Percentiles rank a stretch among this genome's conserved stretches.
phyloP scores from a whole-genome alignment of 1,140 invertebrate species.

The Drosophila elegans region DNA sequence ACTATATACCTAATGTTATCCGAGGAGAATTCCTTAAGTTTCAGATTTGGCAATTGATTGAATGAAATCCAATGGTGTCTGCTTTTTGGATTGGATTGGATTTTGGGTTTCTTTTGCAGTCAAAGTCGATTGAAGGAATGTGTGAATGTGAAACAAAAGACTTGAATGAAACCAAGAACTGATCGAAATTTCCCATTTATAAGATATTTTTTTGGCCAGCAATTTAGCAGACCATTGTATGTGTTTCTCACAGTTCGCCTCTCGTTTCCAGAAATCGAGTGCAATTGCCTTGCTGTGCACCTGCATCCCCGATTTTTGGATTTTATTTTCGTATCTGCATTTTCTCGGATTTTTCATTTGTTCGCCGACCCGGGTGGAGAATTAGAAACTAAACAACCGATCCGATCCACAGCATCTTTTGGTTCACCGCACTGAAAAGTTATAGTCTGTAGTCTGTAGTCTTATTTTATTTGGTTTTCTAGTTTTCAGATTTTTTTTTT shows the following conservation, averaged over 20 bases:
- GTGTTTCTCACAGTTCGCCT: conserved; percentile 38
- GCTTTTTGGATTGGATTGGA: not conserved
- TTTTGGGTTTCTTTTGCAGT: conserved; percentile 37
- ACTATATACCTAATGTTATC: conserved; percentile 15
- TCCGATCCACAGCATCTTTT: conserved; percentile 40
- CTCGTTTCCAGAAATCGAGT: conserved; percentile 69
- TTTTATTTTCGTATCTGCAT: conserved; percentile 74
- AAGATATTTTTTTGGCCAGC: not conserved
- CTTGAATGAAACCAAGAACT: conserved; percentile 38
- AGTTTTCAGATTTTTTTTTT: conserved; percentile 15
- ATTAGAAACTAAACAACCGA: conserved; percentile 6
- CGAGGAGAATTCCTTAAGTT: conserved; percentile 35
- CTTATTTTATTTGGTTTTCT: conserved; percentile 10
- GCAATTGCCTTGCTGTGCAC: conserved; percentile 53
- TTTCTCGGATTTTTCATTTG: conserved; percentile 53
- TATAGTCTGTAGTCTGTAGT: not conserved
- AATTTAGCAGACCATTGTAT: not conserved
- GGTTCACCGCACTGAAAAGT: conserved; percentile 58
- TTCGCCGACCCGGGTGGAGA: conserved; percentile 2
- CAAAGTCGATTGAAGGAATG: conserved; percentile 73
- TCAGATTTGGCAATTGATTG: conserved; percentile 68
- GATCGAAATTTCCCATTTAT: conserved; percentile 12
- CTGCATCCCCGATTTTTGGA: conserved; percentile 56
- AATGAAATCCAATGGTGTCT: conserved; percentile 64
- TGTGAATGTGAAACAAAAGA: conserved; percentile 49